Evolutionary conservation across 1,140 invertebrate genomes (phyloP).

Genomic region (Lepidurus arcticus): DNA sequence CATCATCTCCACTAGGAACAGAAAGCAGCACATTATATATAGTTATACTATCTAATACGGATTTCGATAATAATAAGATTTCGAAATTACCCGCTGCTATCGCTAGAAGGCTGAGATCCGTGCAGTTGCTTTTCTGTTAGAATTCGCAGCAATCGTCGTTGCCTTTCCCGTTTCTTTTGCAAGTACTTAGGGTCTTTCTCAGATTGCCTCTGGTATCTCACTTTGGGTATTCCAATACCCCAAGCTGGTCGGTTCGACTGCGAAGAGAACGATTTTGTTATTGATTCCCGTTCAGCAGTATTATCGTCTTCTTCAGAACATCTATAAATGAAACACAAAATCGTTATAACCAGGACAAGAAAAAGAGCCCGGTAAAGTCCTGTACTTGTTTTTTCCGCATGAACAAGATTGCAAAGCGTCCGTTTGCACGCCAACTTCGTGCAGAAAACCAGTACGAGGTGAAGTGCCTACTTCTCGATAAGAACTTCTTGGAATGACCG

Average conservation of each 20-base stretch:
- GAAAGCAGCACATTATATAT: background rate
- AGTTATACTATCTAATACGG: background rate
- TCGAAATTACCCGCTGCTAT: slow-evolving; percentile 24
- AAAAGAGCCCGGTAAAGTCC: background rate
- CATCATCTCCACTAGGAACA: slow-evolving; percentile 27
- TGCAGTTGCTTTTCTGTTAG: slow-evolving; percentile 33
- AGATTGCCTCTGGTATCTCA: slow-evolving; percentile 26
- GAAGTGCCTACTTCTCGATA: slow-evolving; percentile 1
- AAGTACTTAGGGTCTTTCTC: slow-evolving; percentile 30
- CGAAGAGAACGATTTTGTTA: background rate
- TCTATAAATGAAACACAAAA: background rate
- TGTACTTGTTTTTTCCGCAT: background rate
- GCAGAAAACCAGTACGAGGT: background rate
- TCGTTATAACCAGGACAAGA: background rate
- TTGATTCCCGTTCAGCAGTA: background rate
- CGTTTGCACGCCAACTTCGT: background rate
- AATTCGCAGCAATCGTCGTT: slow-evolving; percentile 17
- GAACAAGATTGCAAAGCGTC: background rate
- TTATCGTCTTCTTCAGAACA: background rate
- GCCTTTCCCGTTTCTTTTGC: slow-evolving; percentile 23
- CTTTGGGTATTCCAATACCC: background rate
- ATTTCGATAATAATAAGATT: background rate
- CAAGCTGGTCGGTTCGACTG: background rate
- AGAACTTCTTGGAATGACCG: background rate
- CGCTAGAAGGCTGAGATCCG: slow-evolving; percentile 32